Percentiles rank a stretch among this genome's conserved stretches.
Evolutionary conservation across 2,113 vertebrate species (phyloP).

Genomic region (Siniperca knerii): DNA sequence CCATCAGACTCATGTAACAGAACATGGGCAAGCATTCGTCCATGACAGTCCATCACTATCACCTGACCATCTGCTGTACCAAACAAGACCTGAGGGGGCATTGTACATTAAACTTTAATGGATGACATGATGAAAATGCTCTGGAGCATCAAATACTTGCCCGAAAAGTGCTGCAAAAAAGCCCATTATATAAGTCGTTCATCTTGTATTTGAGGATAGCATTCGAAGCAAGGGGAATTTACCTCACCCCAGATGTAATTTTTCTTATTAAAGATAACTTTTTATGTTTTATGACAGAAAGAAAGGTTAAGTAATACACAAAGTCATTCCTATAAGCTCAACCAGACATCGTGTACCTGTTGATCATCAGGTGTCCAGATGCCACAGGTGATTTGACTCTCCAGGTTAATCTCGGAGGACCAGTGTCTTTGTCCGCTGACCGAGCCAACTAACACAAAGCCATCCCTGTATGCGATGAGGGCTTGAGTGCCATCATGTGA

Average conservation of each 20-base stretch:
- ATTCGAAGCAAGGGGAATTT: neutral
- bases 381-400: slow-evolving; percentile 98
- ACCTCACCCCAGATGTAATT: neutral
- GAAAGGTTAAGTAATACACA: neutral
- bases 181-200: neutral
- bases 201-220: neutral
- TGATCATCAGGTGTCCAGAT: slow-evolving; percentile 99
- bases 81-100: slow-evolving; percentile 91
- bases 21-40: slow-evolving; percentile 97
- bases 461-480: slow-evolving; percentile 97
- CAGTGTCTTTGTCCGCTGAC: slow-evolving; percentile 99
- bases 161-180: neutral
- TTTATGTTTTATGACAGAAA: neutral
- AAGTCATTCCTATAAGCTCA: neutral
- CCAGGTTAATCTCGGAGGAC: slow-evolving; percentile 99
- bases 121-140: slow-evolving; percentile 9
- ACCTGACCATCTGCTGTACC: slow-evolving; percentile 99
- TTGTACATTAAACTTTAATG: slow-evolving; percentile 17
- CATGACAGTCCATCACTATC: slow-evolving; percentile 99
- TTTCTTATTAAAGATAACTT: neutral
- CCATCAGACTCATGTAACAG: slow-evolving; percentile 96
- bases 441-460: slow-evolving; percentile 97
- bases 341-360: slow-evolving; percentile 85
- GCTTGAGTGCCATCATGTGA: slow-evolving; percentile 99
- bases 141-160: slow-evolving; percentile 5